phyloP scores from a whole-genome alignment of 35 echinoderm and acorn worm species.

The Strongylocentrotus purpuratus region DNA sequence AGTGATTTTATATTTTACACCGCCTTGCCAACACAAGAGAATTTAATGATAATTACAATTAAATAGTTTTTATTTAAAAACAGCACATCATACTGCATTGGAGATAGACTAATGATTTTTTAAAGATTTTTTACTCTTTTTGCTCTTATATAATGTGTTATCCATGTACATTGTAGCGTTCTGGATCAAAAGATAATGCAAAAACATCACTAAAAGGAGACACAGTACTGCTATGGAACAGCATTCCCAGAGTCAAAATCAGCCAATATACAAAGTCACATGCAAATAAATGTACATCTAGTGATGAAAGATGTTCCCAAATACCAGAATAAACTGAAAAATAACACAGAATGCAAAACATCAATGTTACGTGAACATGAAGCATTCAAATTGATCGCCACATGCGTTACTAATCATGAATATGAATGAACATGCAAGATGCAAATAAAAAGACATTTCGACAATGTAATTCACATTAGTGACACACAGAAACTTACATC shows the following conservation, averaged over 20 bases:
- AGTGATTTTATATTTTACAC: no score
- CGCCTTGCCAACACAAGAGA: no score
- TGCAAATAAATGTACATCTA: background rate
- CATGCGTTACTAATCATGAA: background rate
- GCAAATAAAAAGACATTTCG: background rate
- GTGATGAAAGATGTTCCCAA: background rate
- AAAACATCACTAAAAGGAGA: no score
- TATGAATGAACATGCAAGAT: background rate
- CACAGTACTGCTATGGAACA: background rate
- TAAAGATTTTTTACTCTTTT: no score
- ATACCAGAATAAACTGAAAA: background rate
- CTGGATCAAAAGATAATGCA: no score
- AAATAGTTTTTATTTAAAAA: no score
- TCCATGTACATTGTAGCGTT: no score
- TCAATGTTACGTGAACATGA: background rate
- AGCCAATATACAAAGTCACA: background rate
- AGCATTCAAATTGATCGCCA: background rate
- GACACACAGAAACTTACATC: slow-evolving; percentile 48
- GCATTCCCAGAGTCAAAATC: background rate
- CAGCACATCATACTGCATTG: no score
- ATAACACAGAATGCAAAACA: no score
- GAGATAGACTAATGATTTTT: no score
- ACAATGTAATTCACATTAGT: background rate
- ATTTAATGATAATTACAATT: no score
- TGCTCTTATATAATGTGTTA: no score